These are phyloP conservation scores for Elysia chlorotica DNA, from an alignment of 1,140 invertebrate genomes.

Conservation along the genomic window DNA sequence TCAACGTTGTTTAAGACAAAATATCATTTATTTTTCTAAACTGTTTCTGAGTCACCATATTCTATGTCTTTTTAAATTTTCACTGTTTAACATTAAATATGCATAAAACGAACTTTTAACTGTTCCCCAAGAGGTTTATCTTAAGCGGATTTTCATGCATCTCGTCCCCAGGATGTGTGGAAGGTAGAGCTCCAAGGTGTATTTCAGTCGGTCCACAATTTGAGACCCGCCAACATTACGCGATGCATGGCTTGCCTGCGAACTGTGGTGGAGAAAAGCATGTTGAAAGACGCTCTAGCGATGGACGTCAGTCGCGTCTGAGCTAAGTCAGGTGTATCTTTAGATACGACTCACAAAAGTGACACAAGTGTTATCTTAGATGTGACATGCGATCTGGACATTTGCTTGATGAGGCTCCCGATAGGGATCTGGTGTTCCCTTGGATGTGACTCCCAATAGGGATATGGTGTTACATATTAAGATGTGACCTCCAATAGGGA, in stretches of 20 bases:
- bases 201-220: slow-evolving; percentile 14
- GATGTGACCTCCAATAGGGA: too few species aligned
- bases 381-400: too few species aligned
- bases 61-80: neutral
- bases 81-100: neutral
- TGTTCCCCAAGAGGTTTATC: neutral
- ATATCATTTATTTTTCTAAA: neutral
- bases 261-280: slow-evolving; percentile 7
- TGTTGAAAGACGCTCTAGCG: slow-evolving; percentile 13
- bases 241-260: slow-evolving; percentile 17
- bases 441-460: too few species aligned
- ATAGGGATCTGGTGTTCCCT: too few species aligned
- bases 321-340: neutral
- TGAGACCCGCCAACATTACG: slow-evolving; percentile 17
- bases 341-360: too few species aligned
- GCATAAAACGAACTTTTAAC: neutral
- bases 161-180: slow-evolving; percentile 8
- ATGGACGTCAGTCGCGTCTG: slow-evolving; percentile 16
- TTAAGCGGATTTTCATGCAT: neutral
- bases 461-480: too few species aligned
- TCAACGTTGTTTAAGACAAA: neutral
- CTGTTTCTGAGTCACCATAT: neutral
- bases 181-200: slow-evolving; percentile 16
- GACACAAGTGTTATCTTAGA: too few species aligned
- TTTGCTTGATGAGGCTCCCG: too few species aligned